phyloP scores from a whole-genome alignment of 92 coral and sea anemone genomes.

The Paragorgia papillata region DNA sequence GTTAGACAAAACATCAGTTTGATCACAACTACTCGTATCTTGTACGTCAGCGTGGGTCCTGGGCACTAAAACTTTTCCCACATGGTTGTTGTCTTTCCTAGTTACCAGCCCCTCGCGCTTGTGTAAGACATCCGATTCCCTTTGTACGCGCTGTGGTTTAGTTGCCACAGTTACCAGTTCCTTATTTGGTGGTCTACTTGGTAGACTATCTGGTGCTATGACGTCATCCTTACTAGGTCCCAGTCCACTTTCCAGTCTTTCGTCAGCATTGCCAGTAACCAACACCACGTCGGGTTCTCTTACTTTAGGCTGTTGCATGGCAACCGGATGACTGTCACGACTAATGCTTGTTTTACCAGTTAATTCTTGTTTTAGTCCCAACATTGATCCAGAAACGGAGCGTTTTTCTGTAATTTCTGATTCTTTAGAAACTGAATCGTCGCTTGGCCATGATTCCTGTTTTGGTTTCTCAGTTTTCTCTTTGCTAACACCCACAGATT shows the following conservation, averaged over 20 bases:
- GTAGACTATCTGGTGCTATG: neutral
- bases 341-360: too few relatives aligned
- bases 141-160: too few relatives aligned
- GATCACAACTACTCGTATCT: neutral
- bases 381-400: too few relatives aligned
- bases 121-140: too few relatives aligned
- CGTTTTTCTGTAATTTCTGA: too few relatives aligned
- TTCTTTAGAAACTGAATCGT: too few relatives aligned
- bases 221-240: neutral
- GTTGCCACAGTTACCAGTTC: neutral
- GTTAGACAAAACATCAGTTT: neutral
- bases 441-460: too few relatives aligned
- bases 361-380: too few relatives aligned
- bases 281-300: neutral
- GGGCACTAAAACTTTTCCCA: too few relatives aligned
- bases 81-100: neutral
- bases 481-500: neutral
- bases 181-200: conserved; percentile 23
- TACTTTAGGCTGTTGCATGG: neutral
- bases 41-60: too few relatives aligned
- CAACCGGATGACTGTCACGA: too few relatives aligned
- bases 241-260: neutral
- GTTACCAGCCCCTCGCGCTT: neutral
- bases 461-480: neutral
- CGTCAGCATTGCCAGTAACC: neutral